Evolutionary conservation across 1,140 invertebrate species (phyloP).

Genomic region (Zophobas atratus): DNA sequence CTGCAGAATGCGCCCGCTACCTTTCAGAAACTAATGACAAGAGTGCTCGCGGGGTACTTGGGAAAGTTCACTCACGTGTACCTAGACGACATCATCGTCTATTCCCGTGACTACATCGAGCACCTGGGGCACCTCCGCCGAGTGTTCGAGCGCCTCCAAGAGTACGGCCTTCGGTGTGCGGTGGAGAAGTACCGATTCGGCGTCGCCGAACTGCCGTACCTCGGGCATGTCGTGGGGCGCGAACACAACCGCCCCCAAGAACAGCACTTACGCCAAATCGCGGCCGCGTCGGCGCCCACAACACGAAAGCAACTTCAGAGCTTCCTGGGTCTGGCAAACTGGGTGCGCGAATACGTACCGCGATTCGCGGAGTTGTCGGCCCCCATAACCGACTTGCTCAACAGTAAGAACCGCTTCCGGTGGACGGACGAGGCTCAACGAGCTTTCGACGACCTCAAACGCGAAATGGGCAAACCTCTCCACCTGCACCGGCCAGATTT

Average conservation of each 20-base stretch:
- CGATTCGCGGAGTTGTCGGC: constrained; percentile 3
- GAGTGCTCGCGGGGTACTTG: constrained; percentile 18
- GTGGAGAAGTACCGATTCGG: constrained; percentile 11
- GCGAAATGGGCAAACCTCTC: neutral
- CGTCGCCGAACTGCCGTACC: neutral
- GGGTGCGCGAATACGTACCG: neutral
- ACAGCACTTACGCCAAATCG: neutral
- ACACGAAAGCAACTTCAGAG: constrained; percentile 38
- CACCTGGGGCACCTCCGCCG: constrained; percentile 5
- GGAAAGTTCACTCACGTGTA: constrained; percentile 16
- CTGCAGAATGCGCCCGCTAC: neutral
- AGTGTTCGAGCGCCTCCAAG: constrained; percentile 4
- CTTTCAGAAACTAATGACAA: neutral
- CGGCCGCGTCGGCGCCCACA: neutral
- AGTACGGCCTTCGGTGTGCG: neutral
- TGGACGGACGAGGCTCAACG: neutral
- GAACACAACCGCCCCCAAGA: neutral
- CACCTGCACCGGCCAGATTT: constrained; percentile 19
- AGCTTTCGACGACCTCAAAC: constrained; percentile 11
- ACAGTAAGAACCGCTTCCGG: neutral
- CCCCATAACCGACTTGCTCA: constrained; percentile 42
- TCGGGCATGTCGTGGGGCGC: neutral
- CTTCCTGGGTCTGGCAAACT: constrained; percentile 46
- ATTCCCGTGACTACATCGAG: neutral
- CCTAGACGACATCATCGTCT: neutral